These are phyloP conservation scores for Charadrius vociferus DNA, from an alignment of 2,113 vertebrate species.

Conservation along the genomic window DNA sequence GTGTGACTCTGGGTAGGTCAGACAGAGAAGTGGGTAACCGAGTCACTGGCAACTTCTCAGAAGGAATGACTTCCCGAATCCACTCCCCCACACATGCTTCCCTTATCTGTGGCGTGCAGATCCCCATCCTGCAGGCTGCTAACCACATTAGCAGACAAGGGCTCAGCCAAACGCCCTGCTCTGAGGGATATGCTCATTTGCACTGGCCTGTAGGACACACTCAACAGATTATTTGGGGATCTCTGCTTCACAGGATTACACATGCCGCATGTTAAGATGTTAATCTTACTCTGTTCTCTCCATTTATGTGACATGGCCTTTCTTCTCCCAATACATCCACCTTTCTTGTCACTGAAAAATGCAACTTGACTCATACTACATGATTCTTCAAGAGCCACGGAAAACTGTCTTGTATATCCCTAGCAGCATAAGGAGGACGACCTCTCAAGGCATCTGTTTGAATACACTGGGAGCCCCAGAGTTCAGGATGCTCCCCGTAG, in stretches of 20 bases:
- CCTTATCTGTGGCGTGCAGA: background rate
- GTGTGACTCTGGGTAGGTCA: background rate
- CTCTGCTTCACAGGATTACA: background rate
- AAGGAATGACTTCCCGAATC: background rate
- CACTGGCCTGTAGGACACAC: background rate
- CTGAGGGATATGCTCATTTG: background rate
- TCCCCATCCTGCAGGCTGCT: background rate
- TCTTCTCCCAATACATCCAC: background rate
- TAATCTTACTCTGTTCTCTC: background rate
- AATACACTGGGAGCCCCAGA: background rate
- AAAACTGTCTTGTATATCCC: background rate
- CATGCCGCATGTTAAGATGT: background rate
- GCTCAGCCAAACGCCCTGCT: background rate
- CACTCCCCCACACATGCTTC: accelerated
- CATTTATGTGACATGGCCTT: background rate
- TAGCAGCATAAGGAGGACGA: background rate
- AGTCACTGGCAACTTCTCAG: background rate
- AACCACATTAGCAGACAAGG: background rate
- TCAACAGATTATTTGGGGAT: background rate
- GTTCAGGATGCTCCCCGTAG: background rate
- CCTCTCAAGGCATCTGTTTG: background rate
- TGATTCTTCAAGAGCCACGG: background rate
- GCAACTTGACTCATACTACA: background rate
- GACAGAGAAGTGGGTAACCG: background rate
- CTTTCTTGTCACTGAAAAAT: background rate